Evolutionary conservation across 2,888 invertebrate genomes (phyloP).

Genomic region (Tiphia femorata): DNA sequence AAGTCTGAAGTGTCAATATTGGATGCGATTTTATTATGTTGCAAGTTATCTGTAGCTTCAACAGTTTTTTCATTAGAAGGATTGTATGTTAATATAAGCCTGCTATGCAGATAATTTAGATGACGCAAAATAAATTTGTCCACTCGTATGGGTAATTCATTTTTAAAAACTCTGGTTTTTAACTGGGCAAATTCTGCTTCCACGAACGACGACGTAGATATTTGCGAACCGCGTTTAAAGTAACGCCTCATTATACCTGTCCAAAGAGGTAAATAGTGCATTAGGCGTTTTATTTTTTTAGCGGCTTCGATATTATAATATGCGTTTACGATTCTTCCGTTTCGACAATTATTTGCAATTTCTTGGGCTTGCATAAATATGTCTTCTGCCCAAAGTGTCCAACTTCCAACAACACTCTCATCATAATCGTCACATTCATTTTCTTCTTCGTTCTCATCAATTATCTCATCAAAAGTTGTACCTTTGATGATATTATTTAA

Average conservation of each 20-base stretch:
- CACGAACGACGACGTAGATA: no score
- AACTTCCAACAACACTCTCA: no score
- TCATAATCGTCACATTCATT: no score
- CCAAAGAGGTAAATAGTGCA: no score
- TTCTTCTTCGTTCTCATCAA: neutral
- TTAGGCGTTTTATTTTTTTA: neutral
- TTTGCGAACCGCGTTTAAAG: no score
- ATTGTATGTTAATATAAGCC: neutral
- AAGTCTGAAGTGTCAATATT: no score
- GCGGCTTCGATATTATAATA: neutral
- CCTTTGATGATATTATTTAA: neutral
- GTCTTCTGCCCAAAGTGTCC: neutral
- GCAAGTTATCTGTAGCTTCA: no score
- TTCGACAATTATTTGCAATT: neutral
- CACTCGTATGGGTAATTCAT: neutral
- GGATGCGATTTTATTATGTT: no score
- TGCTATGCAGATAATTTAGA: neutral
- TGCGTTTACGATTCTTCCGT: neutral
- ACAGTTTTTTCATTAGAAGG: neutral
- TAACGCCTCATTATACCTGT: no score
- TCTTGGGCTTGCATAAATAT: neutral
- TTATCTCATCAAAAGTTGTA: no score
- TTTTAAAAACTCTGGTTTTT: constrained; percentile 1
- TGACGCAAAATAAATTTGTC: neutral
- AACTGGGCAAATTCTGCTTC: neutral